phyloP scores from a whole-genome alignment of 2,113 vertebrate genomes.

The Illadopsis cleaveri region DNA sequence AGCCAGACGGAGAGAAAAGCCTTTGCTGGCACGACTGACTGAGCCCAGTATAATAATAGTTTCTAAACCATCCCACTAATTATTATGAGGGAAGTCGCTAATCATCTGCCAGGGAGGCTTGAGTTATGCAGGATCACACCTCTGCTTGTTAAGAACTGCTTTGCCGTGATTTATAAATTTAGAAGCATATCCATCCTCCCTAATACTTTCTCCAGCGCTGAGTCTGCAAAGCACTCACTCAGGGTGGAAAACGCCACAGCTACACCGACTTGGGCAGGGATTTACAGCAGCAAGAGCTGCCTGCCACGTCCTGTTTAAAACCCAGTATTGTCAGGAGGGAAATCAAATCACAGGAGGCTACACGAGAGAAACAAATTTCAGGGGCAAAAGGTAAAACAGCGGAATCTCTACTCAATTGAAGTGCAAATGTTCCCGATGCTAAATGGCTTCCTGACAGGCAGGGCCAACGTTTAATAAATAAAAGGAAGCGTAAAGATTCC shows the following conservation, averaged over 20 bases:
- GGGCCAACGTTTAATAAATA: conserved; percentile 61
- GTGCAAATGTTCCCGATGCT: conserved; percentile 41
- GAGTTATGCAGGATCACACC: conserved; percentile 62
- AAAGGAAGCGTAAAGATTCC: conserved; percentile 53
- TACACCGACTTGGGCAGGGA: background rate
- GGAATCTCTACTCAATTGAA: conserved; percentile 27
- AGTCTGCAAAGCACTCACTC: background rate
- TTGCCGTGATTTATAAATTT: conserved; percentile 37
- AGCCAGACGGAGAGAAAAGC: background rate
- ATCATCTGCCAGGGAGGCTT: conserved; percentile 27
- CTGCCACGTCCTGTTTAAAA: background rate
- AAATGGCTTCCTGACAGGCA: conserved; percentile 56
- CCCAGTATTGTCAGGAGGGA: conserved; percentile 15
- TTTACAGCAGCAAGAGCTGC: conserved; percentile 18
- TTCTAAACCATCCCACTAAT: conserved; percentile 38
- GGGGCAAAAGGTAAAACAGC: conserved; percentile 49
- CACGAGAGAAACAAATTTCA: conserved; percentile 46
- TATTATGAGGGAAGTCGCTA: conserved; percentile 35
- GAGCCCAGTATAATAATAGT: background rate
- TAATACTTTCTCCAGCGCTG: background rate
- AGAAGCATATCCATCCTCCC: conserved; percentile 13
- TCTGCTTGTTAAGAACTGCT: conserved; percentile 44
- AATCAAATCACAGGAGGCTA: conserved; percentile 50
- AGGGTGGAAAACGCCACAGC: background rate
- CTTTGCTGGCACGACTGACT: conserved; percentile 23